phyloP scores from a whole-genome alignment of 2,113 vertebrate species.

The Saiga tatarica region DNA sequence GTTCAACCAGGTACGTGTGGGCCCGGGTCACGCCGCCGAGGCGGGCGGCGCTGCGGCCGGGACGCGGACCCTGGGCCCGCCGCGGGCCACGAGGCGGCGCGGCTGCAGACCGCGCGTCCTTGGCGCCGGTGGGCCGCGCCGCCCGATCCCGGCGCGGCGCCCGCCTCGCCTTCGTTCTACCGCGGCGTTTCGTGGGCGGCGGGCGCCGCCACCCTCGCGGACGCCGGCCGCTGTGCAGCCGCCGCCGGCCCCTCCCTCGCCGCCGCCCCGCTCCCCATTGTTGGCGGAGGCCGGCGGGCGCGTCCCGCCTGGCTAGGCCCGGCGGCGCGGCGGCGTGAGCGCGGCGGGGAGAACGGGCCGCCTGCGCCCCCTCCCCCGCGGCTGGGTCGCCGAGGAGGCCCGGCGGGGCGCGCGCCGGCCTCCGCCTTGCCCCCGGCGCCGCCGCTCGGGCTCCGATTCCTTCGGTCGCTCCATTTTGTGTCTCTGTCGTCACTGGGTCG shows the following conservation, averaged over 20 bases:
- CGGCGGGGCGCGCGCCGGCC: conserved; percentile 13
- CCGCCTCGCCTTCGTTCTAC: conserved; percentile 28
- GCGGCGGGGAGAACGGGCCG: conserved; percentile 26
- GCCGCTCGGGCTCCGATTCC: conserved; percentile 43
- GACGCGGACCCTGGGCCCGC: not conserved
- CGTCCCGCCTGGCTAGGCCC: conserved; percentile 68
- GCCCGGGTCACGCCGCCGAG: not conserved
- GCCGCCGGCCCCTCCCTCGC: not conserved
- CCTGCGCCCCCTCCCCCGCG: conserved; percentile 27
- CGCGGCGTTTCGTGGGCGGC: conserved; percentile 44
- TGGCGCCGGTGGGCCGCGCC: conserved; percentile 58
- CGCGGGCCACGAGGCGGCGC: conserved; percentile 25
- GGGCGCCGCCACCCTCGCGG: not conserved
- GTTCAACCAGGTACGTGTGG: conserved; percentile 91
- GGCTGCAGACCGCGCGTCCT: conserved; percentile 47
- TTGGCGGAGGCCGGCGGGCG: conserved; percentile 49
- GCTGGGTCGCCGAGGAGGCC: not conserved
- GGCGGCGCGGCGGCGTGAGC: conserved; percentile 26
- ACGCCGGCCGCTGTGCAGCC: not conserved
- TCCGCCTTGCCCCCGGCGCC: not conserved
- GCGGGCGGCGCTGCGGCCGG: not conserved
- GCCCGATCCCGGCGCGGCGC: not conserved
- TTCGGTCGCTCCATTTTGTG: conserved; percentile 69
- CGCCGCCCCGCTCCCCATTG: conserved; percentile 40
- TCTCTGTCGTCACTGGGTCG: conserved; percentile 35